Evolutionary conservation across 2,888 invertebrate species (phyloP).

Genomic region (Alloplasta piceator): DNA sequence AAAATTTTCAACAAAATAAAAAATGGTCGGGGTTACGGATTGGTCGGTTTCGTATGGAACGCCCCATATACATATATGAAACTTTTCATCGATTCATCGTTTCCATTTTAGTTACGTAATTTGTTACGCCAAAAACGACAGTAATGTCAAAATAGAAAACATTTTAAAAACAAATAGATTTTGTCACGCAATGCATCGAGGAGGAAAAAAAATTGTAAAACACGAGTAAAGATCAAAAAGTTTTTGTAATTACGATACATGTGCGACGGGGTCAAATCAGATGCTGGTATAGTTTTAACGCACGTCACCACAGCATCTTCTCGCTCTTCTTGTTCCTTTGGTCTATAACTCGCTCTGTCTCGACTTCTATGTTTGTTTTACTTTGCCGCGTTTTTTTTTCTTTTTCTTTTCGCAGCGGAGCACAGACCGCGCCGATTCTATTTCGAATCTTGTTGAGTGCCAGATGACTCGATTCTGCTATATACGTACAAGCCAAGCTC

Average conservation of each 20-base stretch:
- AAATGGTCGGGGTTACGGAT: too few species aligned
- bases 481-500: conserved; percentile 10
- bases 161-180: conserved; percentile 17
- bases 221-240: conserved; percentile 16
- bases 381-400: conserved; percentile 63
- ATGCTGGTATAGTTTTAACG: conserved; percentile 19
- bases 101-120: conserved; percentile 10
- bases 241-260: conserved; percentile 35
- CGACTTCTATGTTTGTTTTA: conserved; percentile 64
- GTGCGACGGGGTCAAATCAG: conserved; percentile 42
- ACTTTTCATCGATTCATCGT: too few species aligned
- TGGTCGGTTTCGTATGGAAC: too few species aligned
- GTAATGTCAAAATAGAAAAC: conserved; percentile 33
- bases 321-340: conserved; percentile 4
- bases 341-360: conserved; percentile 49
- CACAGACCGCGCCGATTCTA: conserved; percentile 75
- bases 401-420: conserved; percentile 59
- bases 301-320: conserved; percentile 44
- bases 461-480: conserved; percentile 79
- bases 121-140: conserved; percentile 14
- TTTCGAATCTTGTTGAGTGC: conserved; percentile 81
- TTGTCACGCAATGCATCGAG: conserved; percentile 19
- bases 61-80: too few species aligned
- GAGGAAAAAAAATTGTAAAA: conserved; percentile 22
- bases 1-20: too few species aligned